Evolutionary conservation across 1,140 invertebrate genomes (phyloP), one percentile per base, ranked within the genome.

Genomic region (Cepaea nemoralis): DNA sequence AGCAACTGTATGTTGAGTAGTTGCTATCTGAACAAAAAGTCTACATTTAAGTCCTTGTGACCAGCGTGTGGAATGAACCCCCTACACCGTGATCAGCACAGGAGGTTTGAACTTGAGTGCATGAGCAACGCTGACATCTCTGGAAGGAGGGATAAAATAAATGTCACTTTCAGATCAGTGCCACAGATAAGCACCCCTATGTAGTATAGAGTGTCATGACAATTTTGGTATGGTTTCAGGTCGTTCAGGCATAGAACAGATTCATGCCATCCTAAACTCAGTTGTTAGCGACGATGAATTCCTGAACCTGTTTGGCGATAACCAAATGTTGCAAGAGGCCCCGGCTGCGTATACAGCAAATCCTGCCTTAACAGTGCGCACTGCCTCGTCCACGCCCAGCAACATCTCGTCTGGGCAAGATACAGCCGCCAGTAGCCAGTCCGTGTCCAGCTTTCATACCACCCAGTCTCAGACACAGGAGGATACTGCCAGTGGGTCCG

Each of bases 401-500:
- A 48, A 74, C 42, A 1, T 39, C n/a, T 50, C 71, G 14, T 74
- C 71, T 50, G 40, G 31, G 2, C 71, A n/a, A 27, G 71, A 74
- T 19, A 45, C 27, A 39, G 24, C 33, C 35, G 39, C 55, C 16
- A 39, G 31, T 22, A 77, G 75, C 35, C 77, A 78, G 66, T 69
- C 77, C 22, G 63, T 69, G 77, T n/a, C 77, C 24, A 69, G 59
- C 24, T 75, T 31, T 31, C 59, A 27, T 63, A 27, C 42, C 14
- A n/a, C 45, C 48, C 16, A n/a, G 33, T 45, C 50, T 63, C 42
- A 50, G 67, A 37, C 67, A 19, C 37, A 50, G 40, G 67, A 66
- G 27, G 67, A 83, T 40, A 22, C 48, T 19, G 70, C 80, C 14
- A 55, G 67, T 37, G 70, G 71, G n/a, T 27, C 82, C 27, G 89